Evolutionary conservation across 2,888 invertebrate genomes (phyloP).

Genomic region (Meliscaeva auricollis): DNA sequence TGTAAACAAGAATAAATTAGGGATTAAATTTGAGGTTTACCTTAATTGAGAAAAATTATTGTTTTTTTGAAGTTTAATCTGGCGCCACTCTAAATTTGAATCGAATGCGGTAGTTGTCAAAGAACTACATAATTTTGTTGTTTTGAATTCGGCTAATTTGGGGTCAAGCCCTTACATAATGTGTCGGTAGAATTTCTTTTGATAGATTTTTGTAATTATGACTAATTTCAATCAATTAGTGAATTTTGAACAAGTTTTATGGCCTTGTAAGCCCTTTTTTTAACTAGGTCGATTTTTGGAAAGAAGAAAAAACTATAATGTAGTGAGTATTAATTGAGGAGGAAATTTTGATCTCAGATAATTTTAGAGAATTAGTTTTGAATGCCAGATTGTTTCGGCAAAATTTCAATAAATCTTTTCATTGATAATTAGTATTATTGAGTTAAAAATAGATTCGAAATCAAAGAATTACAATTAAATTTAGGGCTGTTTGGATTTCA

Average conservation of each 20-base stretch:
- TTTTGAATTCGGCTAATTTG: not conserved
- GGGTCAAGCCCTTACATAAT: slow-evolving; percentile 2
- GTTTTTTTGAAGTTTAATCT: not conserved
- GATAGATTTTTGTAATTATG: slow-evolving; percentile 11
- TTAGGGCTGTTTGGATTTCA: too few species aligned
- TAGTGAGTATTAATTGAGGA: too few species aligned
- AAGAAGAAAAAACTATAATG: not conserved
- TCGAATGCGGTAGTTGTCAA: not conserved
- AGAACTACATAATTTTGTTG: not conserved
- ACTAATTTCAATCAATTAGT: slow-evolving; percentile 26
- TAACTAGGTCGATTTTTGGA: not conserved
- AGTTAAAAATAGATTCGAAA: too few species aligned
- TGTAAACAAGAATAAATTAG: slow-evolving; percentile 18
- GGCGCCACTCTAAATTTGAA: not conserved
- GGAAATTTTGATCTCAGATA: not conserved
- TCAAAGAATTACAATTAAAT: too few species aligned
- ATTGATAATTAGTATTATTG: too few species aligned
- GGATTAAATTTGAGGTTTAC: not conserved
- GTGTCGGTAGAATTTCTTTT: slow-evolving; percentile 18
- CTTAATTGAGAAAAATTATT: not conserved
- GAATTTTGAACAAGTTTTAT: not conserved
- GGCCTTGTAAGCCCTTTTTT: slow-evolving; percentile 20
- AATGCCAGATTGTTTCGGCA: too few species aligned
- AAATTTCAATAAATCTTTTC: too few species aligned
- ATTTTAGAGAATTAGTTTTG: not conserved